These are phyloP conservation scores for Noturus placidus DNA, from an alignment of 2,113 vertebrate genomes.

Conservation along the genomic window DNA sequence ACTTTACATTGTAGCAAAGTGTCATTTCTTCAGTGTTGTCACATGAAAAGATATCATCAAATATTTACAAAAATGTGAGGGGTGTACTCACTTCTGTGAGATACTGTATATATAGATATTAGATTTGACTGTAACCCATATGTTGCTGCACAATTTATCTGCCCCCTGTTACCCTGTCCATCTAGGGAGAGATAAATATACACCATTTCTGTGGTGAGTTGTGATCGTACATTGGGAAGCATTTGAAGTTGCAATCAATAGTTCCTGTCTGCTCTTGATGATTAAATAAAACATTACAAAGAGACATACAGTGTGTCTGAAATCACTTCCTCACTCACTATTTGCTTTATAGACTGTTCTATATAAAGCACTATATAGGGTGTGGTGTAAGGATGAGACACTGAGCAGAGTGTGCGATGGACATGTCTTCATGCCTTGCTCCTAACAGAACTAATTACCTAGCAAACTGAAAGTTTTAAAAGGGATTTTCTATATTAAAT, in stretches of 20 bases:
- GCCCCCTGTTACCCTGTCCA: neutral
- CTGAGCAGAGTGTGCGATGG: neutral
- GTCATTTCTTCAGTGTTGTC: too few relatives aligned
- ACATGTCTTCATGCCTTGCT: neutral
- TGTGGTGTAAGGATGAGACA: neutral
- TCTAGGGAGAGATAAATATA: neutral
- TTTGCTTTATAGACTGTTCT: neutral
- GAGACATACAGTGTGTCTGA: neutral
- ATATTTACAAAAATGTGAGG: too few relatives aligned
- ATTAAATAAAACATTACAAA: conserved; percentile 4
- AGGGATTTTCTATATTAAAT: neutral
- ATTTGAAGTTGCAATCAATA: conserved; percentile 12
- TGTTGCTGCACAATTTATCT: conserved; percentile 1
- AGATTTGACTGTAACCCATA: neutral
- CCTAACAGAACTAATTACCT: neutral
- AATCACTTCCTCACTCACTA: neutral
- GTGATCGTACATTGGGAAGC: conserved; percentile 27
- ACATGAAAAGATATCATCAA: too few relatives aligned
- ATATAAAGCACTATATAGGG: neutral
- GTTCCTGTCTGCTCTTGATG: conserved; percentile 5
- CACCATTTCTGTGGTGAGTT: conserved; percentile 6
- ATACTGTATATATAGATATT: neutral
- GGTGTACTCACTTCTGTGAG: too few relatives aligned
- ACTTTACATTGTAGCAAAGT: too few relatives aligned
- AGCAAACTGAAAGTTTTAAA: neutral